These are phyloP conservation scores for Muscicapa comitata DNA, from an alignment of 2,797 vertebrate species.

Conservation along the genomic window DNA sequence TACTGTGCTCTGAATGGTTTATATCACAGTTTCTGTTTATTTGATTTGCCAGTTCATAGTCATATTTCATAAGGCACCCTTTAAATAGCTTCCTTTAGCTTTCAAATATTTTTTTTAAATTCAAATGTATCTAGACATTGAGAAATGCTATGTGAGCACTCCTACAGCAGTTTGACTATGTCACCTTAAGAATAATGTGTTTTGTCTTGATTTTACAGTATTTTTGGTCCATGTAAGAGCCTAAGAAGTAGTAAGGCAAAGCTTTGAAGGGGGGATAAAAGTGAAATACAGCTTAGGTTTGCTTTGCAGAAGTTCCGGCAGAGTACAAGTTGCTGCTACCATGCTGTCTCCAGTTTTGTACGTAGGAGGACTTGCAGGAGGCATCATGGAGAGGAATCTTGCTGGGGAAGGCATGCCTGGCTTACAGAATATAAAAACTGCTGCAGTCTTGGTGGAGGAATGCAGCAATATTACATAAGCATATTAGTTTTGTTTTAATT, in stretches of 20 bases:
- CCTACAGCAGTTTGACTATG: background rate
- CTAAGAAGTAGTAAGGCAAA: background rate
- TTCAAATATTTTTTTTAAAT: background rate
- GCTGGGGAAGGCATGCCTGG: background rate
- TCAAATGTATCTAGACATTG: background rate
- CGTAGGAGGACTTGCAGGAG: background rate
- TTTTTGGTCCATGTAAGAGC: background rate
- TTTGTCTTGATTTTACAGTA: background rate
- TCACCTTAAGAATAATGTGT: background rate
- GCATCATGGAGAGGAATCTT: background rate
- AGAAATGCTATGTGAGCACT: background rate
- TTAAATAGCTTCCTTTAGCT: background rate
- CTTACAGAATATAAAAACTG: background rate
- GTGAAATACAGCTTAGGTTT: background rate
- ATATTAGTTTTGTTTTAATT: background rate
- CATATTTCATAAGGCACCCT: background rate
- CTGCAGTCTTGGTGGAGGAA: background rate
- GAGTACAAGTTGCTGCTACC: background rate
- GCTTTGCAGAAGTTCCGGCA: background rate
- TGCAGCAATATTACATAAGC: background rate
- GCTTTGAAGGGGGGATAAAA: background rate
- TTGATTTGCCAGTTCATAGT: background rate
- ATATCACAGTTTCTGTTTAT: constrained; percentile 8
- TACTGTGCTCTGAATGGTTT: background rate
- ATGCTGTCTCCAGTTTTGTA: background rate